Base-by-base conservation (phyloP, 2,797 vertebrate genomes). In the Atherinosoma microstoma region DNA sequence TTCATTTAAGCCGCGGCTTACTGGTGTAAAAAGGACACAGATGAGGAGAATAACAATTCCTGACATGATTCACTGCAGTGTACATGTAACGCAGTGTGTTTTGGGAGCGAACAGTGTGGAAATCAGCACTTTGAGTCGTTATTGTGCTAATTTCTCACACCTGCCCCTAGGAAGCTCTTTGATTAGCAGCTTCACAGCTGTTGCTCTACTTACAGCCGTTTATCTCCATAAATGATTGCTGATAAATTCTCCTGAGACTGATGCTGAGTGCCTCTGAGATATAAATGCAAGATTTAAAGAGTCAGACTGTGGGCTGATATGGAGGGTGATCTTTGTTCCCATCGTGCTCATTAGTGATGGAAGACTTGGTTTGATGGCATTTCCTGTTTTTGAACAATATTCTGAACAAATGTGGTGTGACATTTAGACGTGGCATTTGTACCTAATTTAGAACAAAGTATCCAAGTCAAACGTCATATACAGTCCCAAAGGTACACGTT, bases 191-290 rank as follows among this genome's bases (percentile, higher is more conserved):
- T 89, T 87, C 90, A 82, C 93, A 92, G 92, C 91, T 92, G 91
- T 89, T 92, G 84, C 87, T 90, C 83, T 76, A 85, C 84, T 92
- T 87, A 84, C 75, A 86, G 86, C 40, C 22, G 86, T 92, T 91
- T 90, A 92, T 92, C 87, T 90, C 85, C 89, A 91, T 91, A 91
- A 92, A 88, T 92, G 90, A 93, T 92, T 90, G 90, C 89, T 89
- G 91, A 92, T 90, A 84, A 89, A 92, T 88, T 86, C 91, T 81
- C 88, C 70, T 4, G 91, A 87, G 87, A 90, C 78, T 67, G 74
- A 85, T 70, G 90, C 81, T 45, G 79, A 90, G 80, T 76, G 82
- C 87, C 88, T 82, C 79, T 13, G 82, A 80, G 86, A 87, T 76
- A 67, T 84, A 65, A 86, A 90, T 70, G 64, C 9, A 30, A 77